Conservation (phyloP, 2,113 vertebrate species). For the Struthidea cinerea region DNA sequence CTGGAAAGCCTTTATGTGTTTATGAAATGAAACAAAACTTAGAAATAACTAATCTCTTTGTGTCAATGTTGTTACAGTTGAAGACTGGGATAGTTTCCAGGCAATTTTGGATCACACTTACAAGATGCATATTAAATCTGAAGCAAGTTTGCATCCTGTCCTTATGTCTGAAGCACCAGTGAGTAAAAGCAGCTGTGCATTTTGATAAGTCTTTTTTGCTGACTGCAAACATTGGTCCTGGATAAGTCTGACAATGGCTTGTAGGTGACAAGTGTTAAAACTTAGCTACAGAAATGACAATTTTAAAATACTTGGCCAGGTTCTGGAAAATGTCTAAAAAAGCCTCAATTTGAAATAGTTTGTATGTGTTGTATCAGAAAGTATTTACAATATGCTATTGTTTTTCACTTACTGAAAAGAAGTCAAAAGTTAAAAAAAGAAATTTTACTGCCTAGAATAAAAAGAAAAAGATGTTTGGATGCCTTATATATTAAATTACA, state of each 20-base stretch:
- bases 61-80: slow-evolving; percentile 77
- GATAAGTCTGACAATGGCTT: background rate
- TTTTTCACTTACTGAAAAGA: background rate
- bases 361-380: background rate
- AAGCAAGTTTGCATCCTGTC: slow-evolving; percentile 94
- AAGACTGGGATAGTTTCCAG: slow-evolving; percentile 99
- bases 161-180: slow-evolving; percentile 99
- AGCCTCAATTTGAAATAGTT: background rate
- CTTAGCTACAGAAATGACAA: background rate
- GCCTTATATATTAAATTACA: background rate
- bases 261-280: background rate
- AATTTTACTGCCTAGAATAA: background rate
- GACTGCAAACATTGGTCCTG: background rate
- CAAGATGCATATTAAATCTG: slow-evolving; percentile 98
- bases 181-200: slow-evolving; percentile 62
- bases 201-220: background rate
- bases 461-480: background rate
- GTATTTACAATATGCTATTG: background rate
- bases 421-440: background rate
- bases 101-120: slow-evolving; percentile 97
- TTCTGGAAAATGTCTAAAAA: background rate
- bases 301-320: background rate
- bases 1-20: background rate
- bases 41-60: background rate
- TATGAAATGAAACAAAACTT: background rate